Percentiles rank a stretch among this genome's conserved stretches.
Conservation (phyloP, 1,140 invertebrate genomes). For the Caenorhabditis briggsae region DNA sequence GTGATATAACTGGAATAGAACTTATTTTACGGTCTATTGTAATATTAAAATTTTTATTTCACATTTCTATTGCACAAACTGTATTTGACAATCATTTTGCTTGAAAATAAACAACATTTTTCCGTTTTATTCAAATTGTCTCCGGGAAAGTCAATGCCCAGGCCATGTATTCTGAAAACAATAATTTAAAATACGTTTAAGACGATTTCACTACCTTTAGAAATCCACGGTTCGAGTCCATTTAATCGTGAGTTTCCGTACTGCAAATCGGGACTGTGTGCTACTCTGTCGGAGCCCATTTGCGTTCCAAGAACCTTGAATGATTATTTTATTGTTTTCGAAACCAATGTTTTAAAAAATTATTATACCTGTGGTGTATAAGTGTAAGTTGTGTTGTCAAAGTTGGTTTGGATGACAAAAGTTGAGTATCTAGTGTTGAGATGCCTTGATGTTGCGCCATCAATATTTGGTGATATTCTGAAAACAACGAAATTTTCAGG, state of each 20-base stretch:
- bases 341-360: no score
- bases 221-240: background rate
- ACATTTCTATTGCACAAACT: no score
- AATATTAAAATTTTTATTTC: no score
- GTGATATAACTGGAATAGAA: background rate
- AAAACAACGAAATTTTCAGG: background rate
- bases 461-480: slow-evolving; percentile 32
- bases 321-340: no score
- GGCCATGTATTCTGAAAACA: slow-evolving; percentile 12
- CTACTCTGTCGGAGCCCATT: slow-evolving; percentile 23
- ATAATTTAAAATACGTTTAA: background rate
- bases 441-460: slow-evolving; percentile 34
- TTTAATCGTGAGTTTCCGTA: background rate
- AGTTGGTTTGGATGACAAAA: slow-evolving; percentile 20
- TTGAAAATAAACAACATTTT: no score
- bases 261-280: slow-evolving; percentile 13
- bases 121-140: background rate
- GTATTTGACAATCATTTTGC: no score
- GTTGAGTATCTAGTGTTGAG: slow-evolving; percentile 52
- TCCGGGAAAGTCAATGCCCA: slow-evolving; percentile 9
- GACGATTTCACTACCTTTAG: background rate
- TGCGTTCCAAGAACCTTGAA: slow-evolving; percentile 9
- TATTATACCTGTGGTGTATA: background rate
- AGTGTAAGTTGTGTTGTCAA: background rate
- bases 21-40: no score